Base-by-base conservation (phyloP, 2,797 vertebrate species). In the Vireo griseus region DNA sequence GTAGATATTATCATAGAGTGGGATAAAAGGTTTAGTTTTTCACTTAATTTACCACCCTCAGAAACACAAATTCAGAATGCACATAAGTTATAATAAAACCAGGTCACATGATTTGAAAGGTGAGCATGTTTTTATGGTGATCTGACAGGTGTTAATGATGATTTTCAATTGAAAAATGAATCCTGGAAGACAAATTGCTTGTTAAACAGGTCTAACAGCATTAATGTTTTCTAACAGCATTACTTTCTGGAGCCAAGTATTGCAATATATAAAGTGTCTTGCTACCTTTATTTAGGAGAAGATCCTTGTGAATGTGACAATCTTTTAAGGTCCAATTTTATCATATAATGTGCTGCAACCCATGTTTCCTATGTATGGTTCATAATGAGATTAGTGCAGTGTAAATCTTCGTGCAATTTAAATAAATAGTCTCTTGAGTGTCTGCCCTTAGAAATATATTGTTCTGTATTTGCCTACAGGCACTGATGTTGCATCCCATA, bases 321-420 rank as follows among this genome's bases (percentile, higher is more conserved):
- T 90, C 55, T 90, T 83, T 61, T 75, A 73, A 69, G 40, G 83
- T 69, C 62, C 55, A 57, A 21, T 88, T 92, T 84, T 86, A 69
- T 66, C 2, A 0, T 59, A 35, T 22, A 73, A 68, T 10, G 61
- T 83, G 35, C 35, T 88, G 82, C 54, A 86, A 54, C 61, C 59
- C 59, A 28, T 84, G 33, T 85, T 93, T 88, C 58, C 40, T 81
- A 59, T n/a, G 55, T 52, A 61, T 45, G 55, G 59, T 63, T 90
- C 71, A 29, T 93, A 95, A 92, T 79, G 63, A 93, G 86, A 92
- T 96, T 95, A 93, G 59, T 57, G n/a, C 40, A 79, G 37, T 82
- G 42, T 81, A 92, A 95, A 88, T 88, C 83, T 94, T 90, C 2
- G 5, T 82, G 67, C 74, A 57, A 35, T 94, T 96, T 92, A 79